Evolutionary conservation across 37 sponge, comb jelly and placozoan genomes (phyloP).

Genomic region (Ephydatia muelleri): DNA sequence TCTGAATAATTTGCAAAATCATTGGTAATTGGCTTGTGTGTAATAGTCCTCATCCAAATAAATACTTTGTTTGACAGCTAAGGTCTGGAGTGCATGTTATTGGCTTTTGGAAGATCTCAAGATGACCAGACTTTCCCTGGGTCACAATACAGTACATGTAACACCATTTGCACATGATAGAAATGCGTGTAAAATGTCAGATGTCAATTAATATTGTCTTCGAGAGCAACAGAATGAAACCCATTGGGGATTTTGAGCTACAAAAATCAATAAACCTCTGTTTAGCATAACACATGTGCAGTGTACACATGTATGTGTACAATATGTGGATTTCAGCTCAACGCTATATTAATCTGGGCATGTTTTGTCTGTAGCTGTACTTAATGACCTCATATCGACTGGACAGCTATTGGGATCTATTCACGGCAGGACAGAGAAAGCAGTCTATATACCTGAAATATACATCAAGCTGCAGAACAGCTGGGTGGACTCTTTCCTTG

Average conservation of each 20-base stretch:
- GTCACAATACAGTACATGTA: too few relatives aligned
- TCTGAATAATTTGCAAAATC: too few relatives aligned
- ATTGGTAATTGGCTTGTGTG: too few relatives aligned
- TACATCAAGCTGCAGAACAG: constrained; percentile 82
- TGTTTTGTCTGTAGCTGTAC: constrained; percentile 51
- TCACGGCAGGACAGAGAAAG: constrained; percentile 74
- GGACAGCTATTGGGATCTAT: constrained; percentile 71
- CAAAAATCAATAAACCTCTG: background rate
- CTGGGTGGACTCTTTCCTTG: constrained; percentile 89
- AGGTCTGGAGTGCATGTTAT: too few relatives aligned
- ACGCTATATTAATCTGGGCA: background rate
- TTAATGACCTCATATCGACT: constrained; percentile 57
- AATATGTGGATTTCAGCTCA: background rate
- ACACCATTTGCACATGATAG: too few relatives aligned
- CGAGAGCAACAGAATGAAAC: too few relatives aligned
- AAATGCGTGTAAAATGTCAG: too few relatives aligned
- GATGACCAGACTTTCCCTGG: too few relatives aligned
- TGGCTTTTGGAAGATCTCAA: too few relatives aligned
- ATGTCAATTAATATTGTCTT: too few relatives aligned
- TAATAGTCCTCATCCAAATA: too few relatives aligned
- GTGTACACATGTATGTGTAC: background rate
- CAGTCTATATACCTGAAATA: constrained; percentile 78
- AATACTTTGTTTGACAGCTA: too few relatives aligned
- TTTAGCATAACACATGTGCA: background rate
- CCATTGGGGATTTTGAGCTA: background rate